A percentile compares a stretch with the other conserved stretches of the same genome.
These are phyloP conservation scores for Seladonia tumulorum DNA, from an alignment of 2,888 invertebrate species.

Conservation along the genomic window DNA sequence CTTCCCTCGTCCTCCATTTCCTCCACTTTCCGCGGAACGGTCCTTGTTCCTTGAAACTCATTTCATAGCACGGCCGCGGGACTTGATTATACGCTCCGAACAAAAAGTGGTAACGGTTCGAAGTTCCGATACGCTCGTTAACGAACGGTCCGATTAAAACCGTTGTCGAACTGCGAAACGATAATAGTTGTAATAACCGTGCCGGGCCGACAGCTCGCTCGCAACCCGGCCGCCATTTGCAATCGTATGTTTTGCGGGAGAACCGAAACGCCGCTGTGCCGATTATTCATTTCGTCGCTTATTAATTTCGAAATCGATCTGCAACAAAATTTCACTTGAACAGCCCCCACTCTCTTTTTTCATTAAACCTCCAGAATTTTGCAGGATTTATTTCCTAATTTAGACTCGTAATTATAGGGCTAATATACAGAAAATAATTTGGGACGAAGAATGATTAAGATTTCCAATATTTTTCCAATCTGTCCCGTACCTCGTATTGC, in stretches of 20 bases:
- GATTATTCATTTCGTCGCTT: neutral
- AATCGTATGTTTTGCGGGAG: slow-evolving; percentile 19
- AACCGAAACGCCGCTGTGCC: neutral
- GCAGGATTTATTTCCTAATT: too few relatives aligned
- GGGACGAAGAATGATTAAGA: too few relatives aligned
- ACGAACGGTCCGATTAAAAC: slow-evolving; percentile 25
- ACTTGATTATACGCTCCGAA: slow-evolving; percentile 22
- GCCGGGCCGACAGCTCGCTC: neutral
- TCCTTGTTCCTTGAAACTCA: slow-evolving; percentile 34
- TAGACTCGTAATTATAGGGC: too few relatives aligned
- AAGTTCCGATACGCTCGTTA: slow-evolving; percentile 33
- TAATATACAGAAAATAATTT: too few relatives aligned
- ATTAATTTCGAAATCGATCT: neutral
- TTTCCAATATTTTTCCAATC: neutral
- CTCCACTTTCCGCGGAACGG: neutral
- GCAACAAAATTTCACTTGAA: neutral
- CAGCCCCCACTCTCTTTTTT: accelerated
- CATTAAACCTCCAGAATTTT: neutral
- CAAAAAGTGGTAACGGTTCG: slow-evolving; percentile 20
- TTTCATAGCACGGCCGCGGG: slow-evolving; percentile 17
- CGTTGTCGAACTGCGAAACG: slow-evolving; percentile 11
- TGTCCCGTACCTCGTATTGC: too few relatives aligned
- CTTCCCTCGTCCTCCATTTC: neutral
- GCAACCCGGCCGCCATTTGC: neutral
- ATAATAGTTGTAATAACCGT: slow-evolving; percentile 13